phyloP scores from a whole-genome alignment of 2,113 vertebrate species.

The Sinocyclocheilus grahami region DNA sequence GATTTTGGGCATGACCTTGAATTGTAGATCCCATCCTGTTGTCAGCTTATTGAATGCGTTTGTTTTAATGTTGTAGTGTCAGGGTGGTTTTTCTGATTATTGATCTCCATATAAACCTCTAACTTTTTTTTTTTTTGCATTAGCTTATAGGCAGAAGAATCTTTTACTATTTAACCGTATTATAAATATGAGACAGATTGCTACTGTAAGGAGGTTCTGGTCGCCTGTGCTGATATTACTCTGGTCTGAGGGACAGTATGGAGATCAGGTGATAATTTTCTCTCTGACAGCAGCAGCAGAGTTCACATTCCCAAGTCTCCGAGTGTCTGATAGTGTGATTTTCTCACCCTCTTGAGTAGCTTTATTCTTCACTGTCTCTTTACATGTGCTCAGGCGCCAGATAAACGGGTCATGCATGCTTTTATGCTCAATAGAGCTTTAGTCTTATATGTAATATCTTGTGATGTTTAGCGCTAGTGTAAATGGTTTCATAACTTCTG shows the following conservation, averaged over 20 bases:
- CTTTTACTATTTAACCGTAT: too few species aligned
- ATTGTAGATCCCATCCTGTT: background rate
- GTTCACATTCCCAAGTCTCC: conserved; percentile 10
- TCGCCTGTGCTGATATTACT: background rate
- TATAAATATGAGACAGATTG: background rate
- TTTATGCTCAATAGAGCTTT: background rate
- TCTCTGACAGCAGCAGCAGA: conserved; percentile 3
- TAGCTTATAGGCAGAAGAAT: too few species aligned
- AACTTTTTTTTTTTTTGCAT: too few species aligned
- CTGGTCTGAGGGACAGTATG: background rate
- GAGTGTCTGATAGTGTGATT: conserved; percentile 12
- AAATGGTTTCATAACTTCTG: background rate
- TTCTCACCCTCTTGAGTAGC: conserved; percentile 14
- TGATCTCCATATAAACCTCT: too few species aligned
- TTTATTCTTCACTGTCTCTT: conserved; percentile 20
- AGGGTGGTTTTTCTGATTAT: too few species aligned
- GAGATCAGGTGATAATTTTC: conserved; percentile 43
- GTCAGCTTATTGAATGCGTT: background rate
- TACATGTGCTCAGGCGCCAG: background rate
- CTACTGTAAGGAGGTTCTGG: background rate
- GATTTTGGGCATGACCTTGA: background rate
- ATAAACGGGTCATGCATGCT: background rate
- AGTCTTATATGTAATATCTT: too few species aligned
- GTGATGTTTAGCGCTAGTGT: background rate
- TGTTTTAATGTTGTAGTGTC: background rate